A percentile compares a stretch with the other conserved stretches of the same genome.
phyloP scores from a whole-genome alignment of 2,113 vertebrate genomes.

The Archilochus colubris region DNA sequence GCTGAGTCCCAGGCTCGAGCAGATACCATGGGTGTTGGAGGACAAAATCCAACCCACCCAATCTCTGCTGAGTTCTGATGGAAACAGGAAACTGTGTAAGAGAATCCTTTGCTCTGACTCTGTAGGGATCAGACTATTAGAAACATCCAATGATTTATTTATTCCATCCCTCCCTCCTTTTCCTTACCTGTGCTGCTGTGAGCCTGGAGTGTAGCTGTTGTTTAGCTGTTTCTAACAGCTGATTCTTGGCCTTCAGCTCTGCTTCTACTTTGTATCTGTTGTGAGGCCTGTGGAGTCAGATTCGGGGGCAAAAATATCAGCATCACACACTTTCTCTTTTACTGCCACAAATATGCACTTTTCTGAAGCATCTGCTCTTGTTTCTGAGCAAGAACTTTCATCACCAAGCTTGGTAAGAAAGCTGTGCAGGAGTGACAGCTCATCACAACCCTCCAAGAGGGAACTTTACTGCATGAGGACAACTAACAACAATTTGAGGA shows the following conservation, averaged over 20 bases:
- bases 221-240: conserved; percentile 71
- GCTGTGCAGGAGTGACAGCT: background rate
- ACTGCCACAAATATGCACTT: background rate
- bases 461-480: background rate
- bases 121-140: background rate
- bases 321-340: background rate
- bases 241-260: conserved; percentile 74
- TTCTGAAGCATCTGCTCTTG: background rate
- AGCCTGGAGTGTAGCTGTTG: conserved; percentile 68
- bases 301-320: background rate
- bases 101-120: background rate
- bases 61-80: background rate
- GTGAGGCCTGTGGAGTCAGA: conserved; percentile 25
- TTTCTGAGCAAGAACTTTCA: background rate
- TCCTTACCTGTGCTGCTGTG: conserved; percentile 68
- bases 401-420: background rate
- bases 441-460: background rate
- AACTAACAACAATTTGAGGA: background rate
- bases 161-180: background rate
- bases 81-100: background rate
- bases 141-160: background rate
- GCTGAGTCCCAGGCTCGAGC: background rate
- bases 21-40: background rate
- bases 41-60: background rate
- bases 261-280: conserved; percentile 69